Base-by-base conservation (phyloP, 2,797 vertebrate genomes). In the Enteromius thamalakanensis region DNA sequence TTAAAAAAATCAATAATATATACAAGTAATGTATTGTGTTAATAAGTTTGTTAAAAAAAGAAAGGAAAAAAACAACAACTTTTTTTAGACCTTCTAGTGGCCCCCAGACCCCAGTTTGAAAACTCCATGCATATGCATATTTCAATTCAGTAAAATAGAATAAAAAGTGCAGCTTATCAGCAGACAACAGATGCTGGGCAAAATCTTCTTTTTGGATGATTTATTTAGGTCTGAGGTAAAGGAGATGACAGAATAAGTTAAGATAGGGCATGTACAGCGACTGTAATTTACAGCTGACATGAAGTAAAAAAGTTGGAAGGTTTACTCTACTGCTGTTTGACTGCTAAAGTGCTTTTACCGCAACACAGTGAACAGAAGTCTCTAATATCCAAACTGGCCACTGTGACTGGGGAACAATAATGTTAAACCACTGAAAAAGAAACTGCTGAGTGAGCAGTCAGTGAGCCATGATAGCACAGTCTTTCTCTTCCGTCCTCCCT, bases 251-350 rank as follows among this genome's bases (percentile, higher is more conserved):
- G 51, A 85, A 84, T 67, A 78, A 89, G 90, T 87, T 84, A 72
- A 87, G 86, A 84, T 72, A 86, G 87, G 75, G 78, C 70, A 89
- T 85, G 86, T 82, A 84, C 90, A 76, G 79, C 80, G 85, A 86
- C 85, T 89, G 83, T 91, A 90, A 92, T 93, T 91, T 92, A 87
- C 89, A 90, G 40, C 87, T 89, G 88, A 90, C 86, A 81, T 87
- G 87, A 86, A 89, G 87, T 86, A 90, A 87, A 77, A 42, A 79
- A 90, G 87, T 87, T 86, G 76, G 83, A 87, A 88, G 84, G 91
- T 88, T 85, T 86, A 86, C 82, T 88, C 89, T 79, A 81, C 77
- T 65, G 58, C 83, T 72, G 65, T 60, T 76, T 79, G 75, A 86
- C 90, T 91, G 90, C 90, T 89, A 90, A 82, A 89, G 81, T 90